phyloP scores from a whole-genome alignment of 2,797 vertebrate genomes.

The Lerista edwardsae region DNA sequence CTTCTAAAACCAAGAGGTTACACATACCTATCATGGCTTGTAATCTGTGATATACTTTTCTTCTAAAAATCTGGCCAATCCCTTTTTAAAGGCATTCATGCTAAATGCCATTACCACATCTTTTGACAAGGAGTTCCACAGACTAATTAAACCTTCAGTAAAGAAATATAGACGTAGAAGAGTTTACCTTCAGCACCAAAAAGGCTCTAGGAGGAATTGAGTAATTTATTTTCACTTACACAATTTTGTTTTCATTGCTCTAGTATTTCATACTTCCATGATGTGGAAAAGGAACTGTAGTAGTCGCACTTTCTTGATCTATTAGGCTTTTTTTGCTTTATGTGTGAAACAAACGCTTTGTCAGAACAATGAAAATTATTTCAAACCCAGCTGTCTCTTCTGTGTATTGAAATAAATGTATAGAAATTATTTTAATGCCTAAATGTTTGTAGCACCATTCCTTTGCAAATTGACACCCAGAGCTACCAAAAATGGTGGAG shows the following conservation, averaged over 20 bases:
- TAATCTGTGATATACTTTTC: too few relatives aligned
- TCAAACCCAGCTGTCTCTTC: background rate
- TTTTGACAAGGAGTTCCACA: too few relatives aligned
- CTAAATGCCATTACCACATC: too few relatives aligned
- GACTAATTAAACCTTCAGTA: too few relatives aligned
- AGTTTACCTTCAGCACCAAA: background rate
- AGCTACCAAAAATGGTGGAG: conserved; percentile 4
- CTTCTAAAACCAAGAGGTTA: too few relatives aligned
- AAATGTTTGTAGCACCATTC: background rate
- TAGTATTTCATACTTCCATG: background rate
- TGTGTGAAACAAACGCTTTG: background rate
- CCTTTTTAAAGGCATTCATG: too few relatives aligned
- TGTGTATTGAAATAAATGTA: background rate
- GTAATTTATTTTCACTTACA: background rate
- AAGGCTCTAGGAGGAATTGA: background rate
- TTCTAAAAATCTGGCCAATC: too few relatives aligned
- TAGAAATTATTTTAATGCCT: background rate
- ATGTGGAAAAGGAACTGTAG: background rate
- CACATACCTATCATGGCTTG: too few relatives aligned
- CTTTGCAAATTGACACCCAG: background rate
- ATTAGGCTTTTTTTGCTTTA: background rate
- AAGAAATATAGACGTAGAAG: background rate
- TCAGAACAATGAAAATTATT: background rate
- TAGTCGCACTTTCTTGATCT: background rate
- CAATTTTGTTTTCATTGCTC: background rate